These are phyloP conservation scores for Agrotis clavis DNA, from an alignment of 2,888 invertebrate genomes.

Conservation along the genomic window DNA sequence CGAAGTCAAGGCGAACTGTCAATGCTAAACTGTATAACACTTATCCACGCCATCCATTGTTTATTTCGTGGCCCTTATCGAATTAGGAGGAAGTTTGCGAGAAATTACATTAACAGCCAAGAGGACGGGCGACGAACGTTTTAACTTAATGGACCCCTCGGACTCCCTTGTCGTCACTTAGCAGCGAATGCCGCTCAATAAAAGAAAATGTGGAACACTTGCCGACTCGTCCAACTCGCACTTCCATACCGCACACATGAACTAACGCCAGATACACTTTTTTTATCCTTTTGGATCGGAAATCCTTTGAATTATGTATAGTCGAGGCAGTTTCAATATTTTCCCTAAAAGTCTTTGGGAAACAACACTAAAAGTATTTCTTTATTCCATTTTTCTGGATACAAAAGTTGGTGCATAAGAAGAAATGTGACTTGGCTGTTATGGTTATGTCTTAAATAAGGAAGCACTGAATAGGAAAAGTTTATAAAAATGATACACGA, in stretches of 20 bases:
- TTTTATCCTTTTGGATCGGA: constrained; percentile 50
- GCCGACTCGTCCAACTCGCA: constrained; percentile 26
- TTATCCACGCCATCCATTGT: constrained; percentile 71
- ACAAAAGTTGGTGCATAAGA: constrained; percentile 53
- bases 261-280: constrained; percentile 44
- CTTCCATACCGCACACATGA: constrained; percentile 54
- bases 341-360: constrained; percentile 43
- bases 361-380: constrained; percentile 56
- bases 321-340: constrained; percentile 58
- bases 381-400: constrained; percentile 46
- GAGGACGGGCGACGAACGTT: constrained; percentile 76
- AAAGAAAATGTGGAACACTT: constrained; percentile 69
- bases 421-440: constrained; percentile 33
- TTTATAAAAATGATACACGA: constrained; percentile 29
- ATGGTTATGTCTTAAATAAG: constrained; percentile 38
- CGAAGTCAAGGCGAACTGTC: constrained; percentile 61
- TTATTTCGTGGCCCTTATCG: constrained; percentile 77
- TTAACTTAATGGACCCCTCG: constrained; percentile 78
- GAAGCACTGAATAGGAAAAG: constrained; percentile 28
- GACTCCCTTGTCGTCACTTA: constrained; percentile 78
- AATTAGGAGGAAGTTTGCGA: constrained; percentile 79
- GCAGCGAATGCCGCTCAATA: constrained; percentile 65
- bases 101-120: constrained; percentile 81
- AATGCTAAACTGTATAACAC: constrained; percentile 65
- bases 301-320: constrained; percentile 60